These are phyloP conservation scores for Lepidothrix coronata DNA, from an alignment of 2,113 vertebrate species.

Conservation along the genomic window DNA sequence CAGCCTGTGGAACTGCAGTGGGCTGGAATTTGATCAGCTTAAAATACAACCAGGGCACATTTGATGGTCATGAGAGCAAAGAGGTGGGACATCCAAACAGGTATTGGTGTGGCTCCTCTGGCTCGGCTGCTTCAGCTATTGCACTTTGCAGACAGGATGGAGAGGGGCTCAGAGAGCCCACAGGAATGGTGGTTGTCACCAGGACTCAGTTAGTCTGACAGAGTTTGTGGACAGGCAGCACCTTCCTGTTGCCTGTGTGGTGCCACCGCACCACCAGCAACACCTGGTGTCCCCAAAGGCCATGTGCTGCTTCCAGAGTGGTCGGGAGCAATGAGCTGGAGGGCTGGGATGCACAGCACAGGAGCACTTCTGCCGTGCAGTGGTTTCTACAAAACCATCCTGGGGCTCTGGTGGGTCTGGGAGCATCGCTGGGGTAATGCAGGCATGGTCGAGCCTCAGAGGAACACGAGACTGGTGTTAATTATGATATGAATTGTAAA, in stretches of 20 bases:
- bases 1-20: neutral
- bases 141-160: neutral
- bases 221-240: neutral
- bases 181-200: neutral
- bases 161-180: neutral
- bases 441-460: neutral
- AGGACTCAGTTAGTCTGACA: neutral
- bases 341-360: neutral
- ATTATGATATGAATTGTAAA: neutral
- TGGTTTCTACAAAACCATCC: neutral
- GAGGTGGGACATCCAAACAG: neutral
- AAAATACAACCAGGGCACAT: neutral
- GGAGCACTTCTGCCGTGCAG: neutral
- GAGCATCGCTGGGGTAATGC: rapidly evolving
- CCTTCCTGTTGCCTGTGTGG: neutral
- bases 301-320: neutral
- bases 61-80: neutral
- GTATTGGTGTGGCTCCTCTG: neutral
- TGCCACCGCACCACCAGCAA: neutral
- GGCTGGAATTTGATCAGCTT: neutral
- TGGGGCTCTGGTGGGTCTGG: neutral
- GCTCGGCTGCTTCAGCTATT: neutral
- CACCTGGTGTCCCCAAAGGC: neutral
- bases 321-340: neutral
- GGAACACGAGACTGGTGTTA: rapidly evolving